Percentiles rank a stretch among this genome's conserved stretches.
phyloP scores from a whole-genome alignment of 1,140 invertebrate genomes.

The Drosophila ananassae region DNA sequence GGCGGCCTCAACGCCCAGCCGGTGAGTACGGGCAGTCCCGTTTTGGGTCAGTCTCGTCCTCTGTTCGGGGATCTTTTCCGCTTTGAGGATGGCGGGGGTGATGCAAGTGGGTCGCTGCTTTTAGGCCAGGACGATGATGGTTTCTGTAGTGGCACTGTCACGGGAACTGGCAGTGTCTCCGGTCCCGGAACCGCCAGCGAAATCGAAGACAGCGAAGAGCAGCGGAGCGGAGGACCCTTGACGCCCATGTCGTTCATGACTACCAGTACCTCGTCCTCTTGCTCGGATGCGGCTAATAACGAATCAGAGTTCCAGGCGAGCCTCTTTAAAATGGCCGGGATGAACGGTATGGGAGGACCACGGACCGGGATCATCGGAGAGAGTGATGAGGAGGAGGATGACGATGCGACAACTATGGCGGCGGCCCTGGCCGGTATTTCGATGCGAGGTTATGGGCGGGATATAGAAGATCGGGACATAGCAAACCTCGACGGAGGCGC shows the following conservation, averaged over 20 bases:
- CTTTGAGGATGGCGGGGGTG: conserved; percentile 60
- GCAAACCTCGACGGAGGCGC: background rate
- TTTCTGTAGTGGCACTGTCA: conserved; percentile 4
- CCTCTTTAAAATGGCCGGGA: background rate
- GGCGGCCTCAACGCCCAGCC: background rate
- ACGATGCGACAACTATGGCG: background rate
- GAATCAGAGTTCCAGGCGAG: background rate
- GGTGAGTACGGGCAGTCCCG: background rate
- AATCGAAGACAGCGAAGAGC: conserved; percentile 6
- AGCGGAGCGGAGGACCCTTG: background rate
- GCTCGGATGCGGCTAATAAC: background rate
- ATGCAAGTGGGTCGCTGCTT: conserved; percentile 47
- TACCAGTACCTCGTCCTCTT: conserved; percentile 15
- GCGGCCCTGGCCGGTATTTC: background rate
- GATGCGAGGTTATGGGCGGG: background rate
- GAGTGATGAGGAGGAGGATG: background rate
- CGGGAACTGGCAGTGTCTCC: background rate
- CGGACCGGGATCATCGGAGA: background rate
- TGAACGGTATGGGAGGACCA: background rate
- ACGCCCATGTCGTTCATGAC: background rate
- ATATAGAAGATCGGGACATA: background rate
- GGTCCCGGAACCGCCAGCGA: background rate
- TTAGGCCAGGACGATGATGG: conserved; percentile 25
- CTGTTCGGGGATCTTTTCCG: conserved; percentile 39
- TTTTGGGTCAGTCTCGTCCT: conserved; percentile 1